Base-by-base conservation (phyloP, 1,140 invertebrate genomes). In the Acromyrmex echinatior region DNA sequence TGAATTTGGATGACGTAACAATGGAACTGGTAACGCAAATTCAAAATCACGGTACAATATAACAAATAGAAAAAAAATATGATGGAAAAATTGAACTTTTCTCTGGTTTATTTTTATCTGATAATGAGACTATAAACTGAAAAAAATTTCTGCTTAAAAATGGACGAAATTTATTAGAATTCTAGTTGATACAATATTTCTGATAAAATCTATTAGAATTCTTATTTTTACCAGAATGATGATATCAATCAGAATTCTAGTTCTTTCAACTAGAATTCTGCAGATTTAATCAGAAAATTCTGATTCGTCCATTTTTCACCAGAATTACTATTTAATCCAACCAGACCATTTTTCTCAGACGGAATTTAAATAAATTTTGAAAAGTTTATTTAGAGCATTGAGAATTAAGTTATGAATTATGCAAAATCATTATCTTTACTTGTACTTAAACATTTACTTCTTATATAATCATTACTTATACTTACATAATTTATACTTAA, bases 11-110 rank as follows among this genome's bases (percentile, higher is more conserved):
- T n/a, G 79, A 73, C 16, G 18, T 21, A 14, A 66, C 39, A 28
- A 49, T 6, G 28, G 28, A 79, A 51, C n/a, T 21, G 53, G 70
- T 16, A 18, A 35, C 7, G 45, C 6, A 2, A 58, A n/a, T 28
- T 78, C 39, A 35, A 28, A 63, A 63, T 70, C 4, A 28, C 21
- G 10, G 7, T 39, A 39, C 35, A 39, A 71, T 65, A 68, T 80
- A 35, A 53, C 9, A 7, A 25, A 53, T 7, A n/a, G 0, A 14
- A 18, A 6, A 35, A 12, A 66, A 18, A 66, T 66, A 5, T 10
- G 10, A 63, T 1, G 45, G 14, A 45, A 6, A 45, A 62, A 25
- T 49, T 45, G 45, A 35, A 56, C 5, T 6, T 76, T 58, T 39
- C n/a, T 25, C 25, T 25, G 28, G 25, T 25, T 25, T 25, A 58